These are phyloP conservation scores for Trilocha varians DNA, from an alignment of 2,888 invertebrate species.

Conservation along the genomic window DNA sequence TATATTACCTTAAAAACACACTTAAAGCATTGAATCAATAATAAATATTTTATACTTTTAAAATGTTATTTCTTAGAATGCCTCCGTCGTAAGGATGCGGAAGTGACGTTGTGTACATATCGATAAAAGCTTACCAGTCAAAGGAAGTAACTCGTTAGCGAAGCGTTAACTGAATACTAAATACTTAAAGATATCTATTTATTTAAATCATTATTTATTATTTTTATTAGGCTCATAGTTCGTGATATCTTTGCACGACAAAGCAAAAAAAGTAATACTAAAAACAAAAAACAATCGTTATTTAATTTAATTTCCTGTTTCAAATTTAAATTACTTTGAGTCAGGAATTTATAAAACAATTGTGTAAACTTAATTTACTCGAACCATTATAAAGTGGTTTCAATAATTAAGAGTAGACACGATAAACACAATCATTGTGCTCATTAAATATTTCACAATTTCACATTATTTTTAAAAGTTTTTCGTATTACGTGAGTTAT, in stretches of 20 bases:
- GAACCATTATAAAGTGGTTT: no score
- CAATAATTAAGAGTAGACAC: neutral
- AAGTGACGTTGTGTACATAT: conserved; percentile 16
- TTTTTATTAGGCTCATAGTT: no score
- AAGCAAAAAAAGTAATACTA: neutral
- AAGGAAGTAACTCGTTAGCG: conserved; percentile 22
- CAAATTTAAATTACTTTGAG: neutral
- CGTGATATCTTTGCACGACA: neutral
- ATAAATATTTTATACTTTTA: neutral
- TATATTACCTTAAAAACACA: no score
- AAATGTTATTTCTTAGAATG: conserved; percentile 1
- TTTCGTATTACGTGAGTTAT: neutral
- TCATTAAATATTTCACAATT: neutral
- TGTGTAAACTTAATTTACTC: neutral
- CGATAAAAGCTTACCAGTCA: conserved; percentile 9
- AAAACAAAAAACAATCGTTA: neutral
- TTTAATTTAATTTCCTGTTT: neutral
- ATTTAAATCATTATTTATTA: neutral
- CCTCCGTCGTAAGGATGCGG: conserved; percentile 13
- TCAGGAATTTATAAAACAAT: neutral
- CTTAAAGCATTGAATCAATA: no score
- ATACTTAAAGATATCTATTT: neutral
- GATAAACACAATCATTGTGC: neutral
- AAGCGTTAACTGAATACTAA: conserved; percentile 12
- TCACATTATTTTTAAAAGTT: neutral